Base-by-base conservation (phyloP, 2,113 vertebrate species). In the Actinemys pallida region DNA sequence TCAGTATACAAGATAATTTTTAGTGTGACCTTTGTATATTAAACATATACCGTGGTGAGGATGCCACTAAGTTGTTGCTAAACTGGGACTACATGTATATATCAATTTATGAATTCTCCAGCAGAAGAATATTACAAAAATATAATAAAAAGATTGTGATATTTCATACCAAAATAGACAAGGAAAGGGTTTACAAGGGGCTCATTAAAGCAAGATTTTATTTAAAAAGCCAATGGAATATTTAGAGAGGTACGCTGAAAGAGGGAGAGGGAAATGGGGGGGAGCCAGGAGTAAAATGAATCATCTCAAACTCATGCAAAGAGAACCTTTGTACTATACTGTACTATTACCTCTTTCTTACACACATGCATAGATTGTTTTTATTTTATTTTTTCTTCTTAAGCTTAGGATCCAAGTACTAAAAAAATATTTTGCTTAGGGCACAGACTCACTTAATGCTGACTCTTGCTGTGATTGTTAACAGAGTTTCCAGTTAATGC, bases 401-500 rank as follows among this genome's bases (percentile, higher is more conserved):
- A 1, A 47, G 24, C 11, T 47, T 47, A 45, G 75, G 13, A n/a
- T 82, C 50, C 5, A 0, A 89, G 59, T 22, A 50, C 83, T 16
- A 19, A 76, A 20, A 72, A 39, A 10, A 10, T 22, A 49, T 78
- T 59, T 22, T 62, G 56, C 69, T 83, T 76, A 84, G 27, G 31
- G 65, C 90, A 78, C 39, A 2, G 49, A 39, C 4, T 19, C 22
- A 11, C 42, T 79, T 59, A 54, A 52, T 87, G 57, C 42, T 94
- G 2, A 0, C 65, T 42, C 59, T 81, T 84, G 24, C 42, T 13
- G 1, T 3, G 29, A 35, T 5, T 81, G 19, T 5, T 13, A 39
- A 80, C 27, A 2, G 0, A 0, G 1, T 5, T 86, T n/a, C 11
- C 1, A 24, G 19, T 3, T 11, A 56, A 53, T 0, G 35, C 20